Base-by-base conservation (phyloP, 2,888 invertebrate species). In the Oegoconia quadripuncta region DNA sequence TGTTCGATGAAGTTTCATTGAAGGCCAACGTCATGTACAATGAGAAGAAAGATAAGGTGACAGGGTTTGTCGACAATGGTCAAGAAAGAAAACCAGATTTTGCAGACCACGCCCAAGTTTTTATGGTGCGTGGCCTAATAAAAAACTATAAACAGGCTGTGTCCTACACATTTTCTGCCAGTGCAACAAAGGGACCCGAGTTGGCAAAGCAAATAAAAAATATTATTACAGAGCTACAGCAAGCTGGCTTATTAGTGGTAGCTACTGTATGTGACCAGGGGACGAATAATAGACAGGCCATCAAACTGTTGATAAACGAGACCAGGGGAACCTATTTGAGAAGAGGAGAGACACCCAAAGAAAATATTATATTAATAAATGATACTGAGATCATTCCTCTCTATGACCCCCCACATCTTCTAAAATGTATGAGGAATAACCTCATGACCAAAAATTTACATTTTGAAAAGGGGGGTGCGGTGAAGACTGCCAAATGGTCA, bases 1-100 rank as follows among this genome's bases (percentile, higher is more conserved):
- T 62, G 7, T 62, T 60, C 38, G 60, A 59, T 15, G 54, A 59
- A 42, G 55, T 62, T 46, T 36, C 50, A 8, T 18, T 62, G 4
- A 48, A 49, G 22, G 33, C 54, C 1, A 46, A 51, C 40, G 17
- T 60, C 2, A 23, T 44, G 3, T 59, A 50, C 15, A 51, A 53
- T 37, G 43, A 47, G 28, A 46, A 44, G 40, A 53, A 47, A 38
- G 56, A 61, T 17, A 20, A n/a, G 35, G 40, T 58, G 0, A 35
- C 25, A 22, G 61, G 60, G 0, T 57, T 64, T 41, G 54, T 54
- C 0, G 41, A 29, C 2, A 31, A 56, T 40, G 48, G 52, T 0
- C 8, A 37, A 28, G n/a, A 39, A 23, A 46, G 35, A 7, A 17
- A 23, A 5, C 14, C 44, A 7, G 49, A 52, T 27, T 52, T 41